phyloP scores from a whole-genome alignment of 2,797 vertebrate species.

The Falco berigora region DNA sequence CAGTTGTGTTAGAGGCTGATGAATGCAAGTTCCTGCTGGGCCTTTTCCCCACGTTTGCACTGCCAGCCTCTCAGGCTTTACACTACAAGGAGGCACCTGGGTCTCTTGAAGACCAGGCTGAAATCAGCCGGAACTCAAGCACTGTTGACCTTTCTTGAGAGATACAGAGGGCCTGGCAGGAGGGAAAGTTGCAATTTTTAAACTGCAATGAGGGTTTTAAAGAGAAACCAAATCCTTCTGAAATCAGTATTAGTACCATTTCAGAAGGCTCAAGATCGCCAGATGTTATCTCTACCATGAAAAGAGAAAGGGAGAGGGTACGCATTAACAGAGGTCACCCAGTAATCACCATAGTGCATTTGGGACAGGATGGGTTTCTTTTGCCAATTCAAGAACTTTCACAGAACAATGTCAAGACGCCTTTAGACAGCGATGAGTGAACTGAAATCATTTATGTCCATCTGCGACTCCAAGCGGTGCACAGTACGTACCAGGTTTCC shows the following conservation, averaged over 20 bases:
- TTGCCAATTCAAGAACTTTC: background rate
- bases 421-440: background rate
- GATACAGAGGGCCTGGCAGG: background rate
- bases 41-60: background rate
- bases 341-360: background rate
- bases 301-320: background rate
- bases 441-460: background rate
- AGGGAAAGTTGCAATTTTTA: background rate
- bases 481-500: constrained; percentile 66
- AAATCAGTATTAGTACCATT: background rate
- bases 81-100: background rate
- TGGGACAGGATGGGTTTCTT: background rate
- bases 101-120: background rate
- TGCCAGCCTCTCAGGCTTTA: background rate
- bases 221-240: background rate
- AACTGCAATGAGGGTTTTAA: background rate
- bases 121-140: background rate
- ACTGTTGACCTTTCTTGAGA: background rate
- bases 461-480: background rate
- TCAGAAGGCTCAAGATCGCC: background rate
- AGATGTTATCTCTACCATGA: background rate
- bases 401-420: background rate
- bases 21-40: background rate
- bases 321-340: background rate
- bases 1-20: background rate